phyloP scores from a whole-genome alignment of 2,113 vertebrate species.

The Thamnaconus septentrionalis region DNA sequence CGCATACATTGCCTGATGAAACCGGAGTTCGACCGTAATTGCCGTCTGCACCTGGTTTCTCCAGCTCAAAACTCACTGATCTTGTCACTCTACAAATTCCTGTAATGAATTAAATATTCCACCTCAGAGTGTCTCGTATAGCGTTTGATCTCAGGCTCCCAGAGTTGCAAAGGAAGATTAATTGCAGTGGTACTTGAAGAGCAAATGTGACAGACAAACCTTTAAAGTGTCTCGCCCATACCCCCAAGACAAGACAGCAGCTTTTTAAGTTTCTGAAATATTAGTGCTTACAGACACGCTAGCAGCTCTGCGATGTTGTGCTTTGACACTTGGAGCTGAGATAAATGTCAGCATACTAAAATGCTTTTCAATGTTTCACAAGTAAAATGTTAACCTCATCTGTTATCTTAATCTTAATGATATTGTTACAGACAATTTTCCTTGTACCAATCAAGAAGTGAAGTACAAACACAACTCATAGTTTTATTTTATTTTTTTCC shows the following conservation, averaged over 20 bases:
- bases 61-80: conserved; percentile 12
- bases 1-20: conserved; percentile 3
- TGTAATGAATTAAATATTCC: conserved; percentile 39
- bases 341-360: no score
- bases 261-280: conserved; percentile 1
- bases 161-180: conserved; percentile 14
- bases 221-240: conserved; percentile 6
- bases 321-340: no score
- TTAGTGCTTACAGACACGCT: background rate
- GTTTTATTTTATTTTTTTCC: no score
- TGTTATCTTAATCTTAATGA: background rate
- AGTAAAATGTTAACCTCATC: background rate
- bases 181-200: conserved; percentile 8
- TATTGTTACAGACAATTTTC: background rate
- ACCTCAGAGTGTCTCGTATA: conserved; percentile 8
- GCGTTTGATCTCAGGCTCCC: conserved; percentile 7
- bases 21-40: conserved; percentile 2
- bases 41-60: conserved; percentile 9
- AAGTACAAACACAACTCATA: no score
- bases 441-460: no score
- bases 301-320: no score
- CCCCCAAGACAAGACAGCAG: background rate
- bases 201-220: conserved; percentile 4
- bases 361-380: background rate
- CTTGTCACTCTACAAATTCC: conserved; percentile 10